Evolutionary conservation across 2,888 invertebrate species (phyloP).

Genomic region (Ptilodon capucinus): DNA sequence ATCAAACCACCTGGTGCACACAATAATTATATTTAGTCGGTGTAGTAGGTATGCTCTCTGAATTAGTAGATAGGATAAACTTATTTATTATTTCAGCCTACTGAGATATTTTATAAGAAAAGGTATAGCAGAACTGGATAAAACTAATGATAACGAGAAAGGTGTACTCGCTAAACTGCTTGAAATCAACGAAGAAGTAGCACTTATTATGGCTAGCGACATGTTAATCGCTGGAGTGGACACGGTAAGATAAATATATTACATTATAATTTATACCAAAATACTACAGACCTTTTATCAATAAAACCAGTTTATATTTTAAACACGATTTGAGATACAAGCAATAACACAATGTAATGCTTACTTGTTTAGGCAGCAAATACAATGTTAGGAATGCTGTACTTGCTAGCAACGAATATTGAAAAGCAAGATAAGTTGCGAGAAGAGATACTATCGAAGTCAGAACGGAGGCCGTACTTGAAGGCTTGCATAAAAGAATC

Average conservation of each 20-base stretch:
- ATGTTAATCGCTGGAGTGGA: conserved; percentile 86
- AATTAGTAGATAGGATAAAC: too few relatives aligned
- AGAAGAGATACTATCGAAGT: neutral
- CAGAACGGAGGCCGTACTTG: conserved; percentile 79
- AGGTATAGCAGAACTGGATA: conserved; percentile 36
- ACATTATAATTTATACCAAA: neutral
- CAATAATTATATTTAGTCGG: too few relatives aligned
- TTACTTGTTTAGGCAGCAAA: neutral
- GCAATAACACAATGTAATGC: too few relatives aligned
- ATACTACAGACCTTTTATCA: too few relatives aligned
- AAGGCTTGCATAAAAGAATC: conserved; percentile 88
- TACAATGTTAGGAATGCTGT: neutral
- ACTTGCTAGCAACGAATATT: neutral
- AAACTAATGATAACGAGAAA: conserved; percentile 48
- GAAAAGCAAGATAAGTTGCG: neutral
- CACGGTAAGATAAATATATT: conserved; percentile 73
- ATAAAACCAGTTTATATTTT: too few relatives aligned
- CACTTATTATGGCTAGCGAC: conserved; percentile 84
- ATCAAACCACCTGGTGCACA: too few relatives aligned
- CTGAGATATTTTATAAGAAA: conserved; percentile 36
- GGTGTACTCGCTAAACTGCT: conserved; percentile 84
- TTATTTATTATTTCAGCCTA: conserved; percentile 21
- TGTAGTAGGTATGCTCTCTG: too few relatives aligned
- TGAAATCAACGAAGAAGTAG: conserved; percentile 79
- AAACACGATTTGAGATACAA: too few relatives aligned